These are phyloP conservation scores for Melanargia galathea DNA, from an alignment of 2,888 invertebrate species.

Conservation along the genomic window DNA sequence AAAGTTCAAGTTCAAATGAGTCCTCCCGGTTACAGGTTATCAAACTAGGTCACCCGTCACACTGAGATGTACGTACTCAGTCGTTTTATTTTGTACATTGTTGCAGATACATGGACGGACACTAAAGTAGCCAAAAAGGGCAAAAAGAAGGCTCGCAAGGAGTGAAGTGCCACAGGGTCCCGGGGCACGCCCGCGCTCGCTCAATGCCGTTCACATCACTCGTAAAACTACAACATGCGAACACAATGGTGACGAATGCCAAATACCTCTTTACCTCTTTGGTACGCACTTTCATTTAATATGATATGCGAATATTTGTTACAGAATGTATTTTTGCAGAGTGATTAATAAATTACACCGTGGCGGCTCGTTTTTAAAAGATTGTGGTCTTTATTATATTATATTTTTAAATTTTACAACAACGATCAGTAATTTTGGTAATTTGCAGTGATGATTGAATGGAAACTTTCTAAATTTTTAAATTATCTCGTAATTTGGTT, in stretches of 20 bases:
- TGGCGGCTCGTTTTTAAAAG: background rate
- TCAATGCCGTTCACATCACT: conserved; percentile 72
- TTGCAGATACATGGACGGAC: conserved; percentile 88
- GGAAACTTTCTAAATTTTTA: too few relatives aligned
- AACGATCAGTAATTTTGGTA: background rate
- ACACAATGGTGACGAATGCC: conserved; percentile 9
- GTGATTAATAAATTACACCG: background rate
- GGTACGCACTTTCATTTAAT: background rate
- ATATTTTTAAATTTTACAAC: background rate
- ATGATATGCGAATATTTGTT: conserved; percentile 1
- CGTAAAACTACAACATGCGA: conserved; percentile 56
- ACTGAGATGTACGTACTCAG: background rate
- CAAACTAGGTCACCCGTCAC: conserved; percentile 6
- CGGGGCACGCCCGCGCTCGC: conserved; percentile 64
- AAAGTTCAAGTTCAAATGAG: conserved; percentile 3
- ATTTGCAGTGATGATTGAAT: conserved; percentile 1
- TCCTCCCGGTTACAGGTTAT: background rate
- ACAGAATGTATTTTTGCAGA: conserved; percentile 5
- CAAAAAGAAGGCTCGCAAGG: conserved; percentile 90
- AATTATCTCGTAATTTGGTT: too few relatives aligned
- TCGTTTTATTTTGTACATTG: conserved; percentile 25
- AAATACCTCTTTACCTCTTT: conserved; percentile 10
- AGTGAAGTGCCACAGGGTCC: conserved; percentile 78
- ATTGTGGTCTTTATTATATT: background rate
- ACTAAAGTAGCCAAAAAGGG: conserved; percentile 87